Conservation (phyloP, 2,888 invertebrate genomes). For the Frankliniella intonsa region DNA sequence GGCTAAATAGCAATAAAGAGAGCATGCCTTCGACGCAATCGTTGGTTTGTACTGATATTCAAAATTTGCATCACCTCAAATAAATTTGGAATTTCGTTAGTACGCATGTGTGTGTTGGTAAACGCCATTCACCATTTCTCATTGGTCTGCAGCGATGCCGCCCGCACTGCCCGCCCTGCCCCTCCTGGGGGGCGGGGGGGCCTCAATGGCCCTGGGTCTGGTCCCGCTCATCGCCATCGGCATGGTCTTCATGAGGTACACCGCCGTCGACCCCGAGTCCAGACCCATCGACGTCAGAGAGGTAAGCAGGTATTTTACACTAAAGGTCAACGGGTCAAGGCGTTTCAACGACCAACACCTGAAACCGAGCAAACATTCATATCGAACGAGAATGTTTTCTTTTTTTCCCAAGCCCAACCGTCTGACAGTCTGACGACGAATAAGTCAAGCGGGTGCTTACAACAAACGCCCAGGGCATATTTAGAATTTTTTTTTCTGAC, state of each 20-base stretch:
- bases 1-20: too few species aligned
- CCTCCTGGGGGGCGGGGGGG: constrained; percentile 52
- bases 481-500: too few species aligned
- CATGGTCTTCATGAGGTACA: constrained; percentile 74
- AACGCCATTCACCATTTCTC: neutral
- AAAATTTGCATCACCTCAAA: too few species aligned
- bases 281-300: constrained; percentile 64
- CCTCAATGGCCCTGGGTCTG: constrained; percentile 50
- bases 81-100: too few species aligned
- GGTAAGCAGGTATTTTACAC: constrained; percentile 52
- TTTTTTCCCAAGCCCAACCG: neutral
- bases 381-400: too few species aligned
- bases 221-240: constrained; percentile 78
- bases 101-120: too few species aligned
- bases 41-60: too few species aligned
- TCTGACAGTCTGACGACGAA: neutral
- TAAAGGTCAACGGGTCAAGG: neutral
- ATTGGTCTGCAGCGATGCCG: constrained; percentile 44
- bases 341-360: neutral
- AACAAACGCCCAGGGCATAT: too few species aligned
- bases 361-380: neutral
- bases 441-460: too few species aligned
- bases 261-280: constrained; percentile 76
- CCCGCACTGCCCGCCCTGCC: constrained; percentile 49
- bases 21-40: too few species aligned